Base-by-base conservation (phyloP, 2,797 vertebrate species). In the Phataginus tricuspis region DNA sequence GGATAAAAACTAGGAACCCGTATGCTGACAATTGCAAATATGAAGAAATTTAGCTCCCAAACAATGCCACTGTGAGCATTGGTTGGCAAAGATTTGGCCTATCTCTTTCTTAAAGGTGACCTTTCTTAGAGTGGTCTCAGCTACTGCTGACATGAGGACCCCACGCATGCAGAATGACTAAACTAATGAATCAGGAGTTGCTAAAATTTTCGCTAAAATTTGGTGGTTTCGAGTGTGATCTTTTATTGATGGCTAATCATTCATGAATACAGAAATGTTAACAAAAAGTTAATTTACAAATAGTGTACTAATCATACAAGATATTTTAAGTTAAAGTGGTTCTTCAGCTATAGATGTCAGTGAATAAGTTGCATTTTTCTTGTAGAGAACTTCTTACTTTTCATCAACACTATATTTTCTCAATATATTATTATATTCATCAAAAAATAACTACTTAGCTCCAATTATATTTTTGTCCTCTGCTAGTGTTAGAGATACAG, bases 231-330 rank as follows among this genome's bases (percentile, higher is more conserved):
- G 34, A 59, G 37, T 23, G 5, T 49, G 68, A 4, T 37, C 74
- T 63, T 64, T 71, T 42, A 87, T 21, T 78, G 57, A 69, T 69
- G 82, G 63, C 29, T 69, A 23, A 51, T 86, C 69, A n/a, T 49
- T 66, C n/a, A 31, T 21, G 68, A 82, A 72, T 63, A 68, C 74
- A 74, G 63, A 92, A 66, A 61, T n/a, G 31, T 16, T 42, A 74
- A 91, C 29, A 69, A 89, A 86, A 93, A 88, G 49, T 78, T 74
- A 84, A 57, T 39, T n/a, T 45, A 45, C 25, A 72, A 75, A 78
- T 4, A 90, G 39, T n/a, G 2, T 3, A n/a, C 49, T 64, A 19
- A 84, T 49, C 15, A 21, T 37, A 27, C 3, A 16, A 68, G 49
- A 42, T 42, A 55, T 7, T 86, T 84, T 42, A 59, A 23, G 34